A percentile compares a stretch with the other conserved stretches of the same genome.
Conservation (phyloP, 2,888 invertebrate species). For the Calameuta pallipes region DNA sequence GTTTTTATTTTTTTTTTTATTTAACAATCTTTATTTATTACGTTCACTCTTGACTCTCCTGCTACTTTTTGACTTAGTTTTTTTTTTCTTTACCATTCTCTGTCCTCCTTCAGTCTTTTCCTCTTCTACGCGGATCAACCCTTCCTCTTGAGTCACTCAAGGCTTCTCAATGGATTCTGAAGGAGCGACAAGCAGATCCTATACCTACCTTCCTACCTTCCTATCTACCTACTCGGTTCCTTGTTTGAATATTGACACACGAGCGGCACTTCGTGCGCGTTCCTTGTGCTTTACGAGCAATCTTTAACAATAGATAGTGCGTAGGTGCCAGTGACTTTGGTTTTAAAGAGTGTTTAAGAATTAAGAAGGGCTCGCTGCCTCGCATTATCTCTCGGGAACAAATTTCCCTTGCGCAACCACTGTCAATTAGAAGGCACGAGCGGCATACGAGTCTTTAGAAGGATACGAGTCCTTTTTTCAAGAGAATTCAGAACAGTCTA, state of each 20-base stretch:
- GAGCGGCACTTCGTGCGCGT: conserved; percentile 17
- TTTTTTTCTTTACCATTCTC: not conserved
- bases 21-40: not conserved
- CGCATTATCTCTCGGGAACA: not conserved
- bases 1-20: not conserved
- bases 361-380: not conserved
- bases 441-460: not conserved
- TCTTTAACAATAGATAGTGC: conserved; percentile 22
- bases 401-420: not conserved
- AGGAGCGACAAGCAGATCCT: not conserved
- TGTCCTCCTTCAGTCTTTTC: not conserved
- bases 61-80: not conserved
- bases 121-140: not conserved
- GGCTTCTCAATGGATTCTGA: not conserved
- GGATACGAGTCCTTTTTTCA: not conserved
- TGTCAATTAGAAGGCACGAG: not conserved
- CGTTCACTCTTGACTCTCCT: not conserved
- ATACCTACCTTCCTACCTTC: not conserved
- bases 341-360: not conserved
- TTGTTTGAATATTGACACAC: conserved; percentile 5
- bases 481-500: not conserved
- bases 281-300: conserved; percentile 12
- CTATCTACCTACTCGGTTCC: not conserved
- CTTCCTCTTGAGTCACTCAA: not conserved
- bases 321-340: conserved; percentile 8